Conservation (phyloP, 37 sponge, comb jelly and placozoan genomes). For the Haliclona indistincta region DNA sequence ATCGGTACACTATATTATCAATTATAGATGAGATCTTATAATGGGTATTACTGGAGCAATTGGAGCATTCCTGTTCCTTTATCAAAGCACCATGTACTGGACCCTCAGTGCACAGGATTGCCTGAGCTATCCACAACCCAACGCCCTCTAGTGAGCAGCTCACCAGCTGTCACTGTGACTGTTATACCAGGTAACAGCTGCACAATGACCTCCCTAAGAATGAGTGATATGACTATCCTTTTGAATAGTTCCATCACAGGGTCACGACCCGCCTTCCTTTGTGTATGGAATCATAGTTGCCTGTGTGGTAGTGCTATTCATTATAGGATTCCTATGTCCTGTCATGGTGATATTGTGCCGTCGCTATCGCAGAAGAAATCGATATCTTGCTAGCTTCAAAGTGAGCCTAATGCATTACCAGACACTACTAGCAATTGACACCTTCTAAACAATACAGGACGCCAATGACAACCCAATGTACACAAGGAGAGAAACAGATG, state of each 20-base stretch:
- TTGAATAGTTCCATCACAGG: neutral
- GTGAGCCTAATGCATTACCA: neutral
- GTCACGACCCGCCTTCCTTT: no score
- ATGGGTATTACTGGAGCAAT: conserved; percentile 40
- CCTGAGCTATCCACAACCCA: no score
- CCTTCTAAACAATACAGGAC: neutral
- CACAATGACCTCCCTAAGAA: neutral
- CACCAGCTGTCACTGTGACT: neutral
- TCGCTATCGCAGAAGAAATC: neutral
- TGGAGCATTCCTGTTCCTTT: conserved; percentile 41
- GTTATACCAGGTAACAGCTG: neutral
- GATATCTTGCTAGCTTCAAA: conserved; percentile 2
- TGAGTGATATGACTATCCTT: neutral
- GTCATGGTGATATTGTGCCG: neutral
- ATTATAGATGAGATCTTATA: conserved; percentile 19
- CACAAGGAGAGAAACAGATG: neutral
- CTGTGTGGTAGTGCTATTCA: neutral
- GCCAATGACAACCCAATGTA: neutral
- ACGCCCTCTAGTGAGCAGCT: no score
- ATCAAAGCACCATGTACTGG: conserved; percentile 6
- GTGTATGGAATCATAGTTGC: neutral
- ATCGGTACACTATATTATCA: neutral
- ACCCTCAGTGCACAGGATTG: conserved; percentile 25
- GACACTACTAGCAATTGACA: neutral
- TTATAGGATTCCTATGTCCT: neutral